Conservation (phyloP, 2,888 invertebrate species). For the Abrostola tripartita region DNA sequence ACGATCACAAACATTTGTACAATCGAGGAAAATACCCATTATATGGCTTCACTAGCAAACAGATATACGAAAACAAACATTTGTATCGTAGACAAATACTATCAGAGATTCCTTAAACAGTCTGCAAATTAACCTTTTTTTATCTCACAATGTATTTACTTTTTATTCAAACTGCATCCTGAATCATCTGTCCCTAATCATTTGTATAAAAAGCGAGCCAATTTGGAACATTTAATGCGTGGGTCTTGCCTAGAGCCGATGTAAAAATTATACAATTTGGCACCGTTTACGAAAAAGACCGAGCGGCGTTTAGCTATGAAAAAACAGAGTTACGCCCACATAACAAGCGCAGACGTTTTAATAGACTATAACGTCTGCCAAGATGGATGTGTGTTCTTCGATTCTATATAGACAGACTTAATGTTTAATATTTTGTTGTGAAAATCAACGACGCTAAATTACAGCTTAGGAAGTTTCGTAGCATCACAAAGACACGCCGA, state of each 20-base stretch:
- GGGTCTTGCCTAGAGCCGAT: conserved; percentile 36
- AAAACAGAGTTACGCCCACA: conserved; percentile 68
- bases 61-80: conserved; percentile 47
- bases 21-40: conserved; percentile 54
- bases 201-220: conserved; percentile 20
- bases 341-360: conserved; percentile 72
- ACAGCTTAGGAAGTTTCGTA: conserved; percentile 57
- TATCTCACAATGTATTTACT: conserved; percentile 17
- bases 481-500: conserved; percentile 36
- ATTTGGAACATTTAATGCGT: conserved; percentile 14
- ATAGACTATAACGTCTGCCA: conserved; percentile 73
- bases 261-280: conserved; percentile 64
- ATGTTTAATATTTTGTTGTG: conserved; percentile 69
- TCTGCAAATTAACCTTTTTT: conserved; percentile 11
- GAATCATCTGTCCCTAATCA: conserved; percentile 10
- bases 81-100: conserved; percentile 18
- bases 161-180: conserved; percentile 5
- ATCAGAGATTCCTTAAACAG: conserved; percentile 5
- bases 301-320: conserved; percentile 64
- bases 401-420: conserved; percentile 65
- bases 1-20: conserved; percentile 74
- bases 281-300: conserved; percentile 70
- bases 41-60: conserved; percentile 20
- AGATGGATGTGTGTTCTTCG: conserved; percentile 58
- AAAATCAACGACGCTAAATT: conserved; percentile 74